These are phyloP conservation scores for Hylaeus anthracinus DNA, from an alignment of 1,140 invertebrate species.

Conservation along the genomic window DNA sequence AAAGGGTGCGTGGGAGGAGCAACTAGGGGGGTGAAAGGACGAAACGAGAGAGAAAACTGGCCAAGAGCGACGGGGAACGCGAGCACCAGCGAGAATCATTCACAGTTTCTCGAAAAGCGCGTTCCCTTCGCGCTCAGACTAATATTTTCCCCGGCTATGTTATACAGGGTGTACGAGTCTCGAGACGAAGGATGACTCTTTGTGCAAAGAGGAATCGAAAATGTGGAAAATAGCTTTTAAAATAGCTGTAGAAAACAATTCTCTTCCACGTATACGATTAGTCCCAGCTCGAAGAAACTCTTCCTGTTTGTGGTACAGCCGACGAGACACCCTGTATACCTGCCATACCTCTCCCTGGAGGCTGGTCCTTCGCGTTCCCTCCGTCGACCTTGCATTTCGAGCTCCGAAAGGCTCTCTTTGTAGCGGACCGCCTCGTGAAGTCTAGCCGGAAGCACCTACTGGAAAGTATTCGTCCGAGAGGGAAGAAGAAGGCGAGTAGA, in stretches of 20 bases:
- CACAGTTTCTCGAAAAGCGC: constrained; percentile 56
- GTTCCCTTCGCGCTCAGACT: not conserved
- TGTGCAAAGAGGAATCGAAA: too few species aligned
- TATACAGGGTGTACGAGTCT: too few species aligned
- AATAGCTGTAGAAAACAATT: too few species aligned
- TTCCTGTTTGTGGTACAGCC: too few species aligned
- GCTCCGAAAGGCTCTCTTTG: constrained; percentile 43
- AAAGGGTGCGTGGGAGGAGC: not conserved
- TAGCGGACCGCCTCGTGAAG: constrained; percentile 31
- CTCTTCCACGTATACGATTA: too few species aligned
- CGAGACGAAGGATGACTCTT: too few species aligned
- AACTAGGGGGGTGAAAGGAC: not conserved
- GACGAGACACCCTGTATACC: not conserved
- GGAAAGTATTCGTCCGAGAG: constrained; percentile 48
- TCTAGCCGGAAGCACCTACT: constrained; percentile 62
- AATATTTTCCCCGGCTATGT: constrained; percentile 28
- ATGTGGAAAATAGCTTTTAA: too few species aligned
- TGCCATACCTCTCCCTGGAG: not conserved
- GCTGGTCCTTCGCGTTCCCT: constrained; percentile 5
- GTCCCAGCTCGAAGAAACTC: too few species aligned
- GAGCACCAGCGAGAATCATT: constrained; percentile 46
- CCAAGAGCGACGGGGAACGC: not conserved
- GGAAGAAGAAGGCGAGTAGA: constrained; percentile 40
- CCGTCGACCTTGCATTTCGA: constrained; percentile 27
- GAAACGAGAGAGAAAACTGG: constrained; percentile 23